Base-by-base conservation (phyloP, 2,888 invertebrate species). In the Clepsis dumicolana region DNA sequence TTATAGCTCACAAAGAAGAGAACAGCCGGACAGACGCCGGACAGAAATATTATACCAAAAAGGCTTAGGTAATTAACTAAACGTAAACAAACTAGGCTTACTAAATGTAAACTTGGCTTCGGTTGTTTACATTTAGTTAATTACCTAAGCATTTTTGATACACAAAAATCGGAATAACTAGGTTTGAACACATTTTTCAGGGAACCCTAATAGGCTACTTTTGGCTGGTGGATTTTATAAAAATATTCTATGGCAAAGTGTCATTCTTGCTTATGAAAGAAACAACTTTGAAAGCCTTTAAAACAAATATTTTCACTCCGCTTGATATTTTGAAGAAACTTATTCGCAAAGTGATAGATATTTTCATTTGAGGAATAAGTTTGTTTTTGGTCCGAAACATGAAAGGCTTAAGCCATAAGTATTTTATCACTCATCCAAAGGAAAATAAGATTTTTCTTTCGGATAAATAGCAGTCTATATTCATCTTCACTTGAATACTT, bases 391-490 rank as follows among this genome's bases (percentile, higher is more conserved):
- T 59, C 29, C 59, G 59, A 69, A 62, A 41, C 29, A 54, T 65
- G 25, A 64, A 63, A 66, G 60, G 53, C 44, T 25, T 50, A 65
- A 71, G 44, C 57, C 62, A 54, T 69, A 68, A 65, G 68, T 65
- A 4, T 4, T 38, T n/a, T 64, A 53, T 54, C 41, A 27, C 54
- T 66, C 32, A 35, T 12, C 25, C 35, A 10, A 24, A 61, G 48
- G 21, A 61, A 12, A 66, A 66, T 62, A 48, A 56, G 32, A 62
- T 44, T 62, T 27, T 44, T 16, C 50, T 14, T 25, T 10, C 44
- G 62, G 48, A 66, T 66, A 66, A 66, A 66, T 66, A 66, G 48
- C 27, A 50, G 62, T 66, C 21, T 62, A 62, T 66, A 66, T 66
- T 66, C 62, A 66, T 61, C 21, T 35, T 44, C 27, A 29, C 16